These are phyloP conservation scores for Patiria miniata DNA, from an alignment of 35 echinoderm and acorn worm genomes.

Conservation along the genomic window DNA sequence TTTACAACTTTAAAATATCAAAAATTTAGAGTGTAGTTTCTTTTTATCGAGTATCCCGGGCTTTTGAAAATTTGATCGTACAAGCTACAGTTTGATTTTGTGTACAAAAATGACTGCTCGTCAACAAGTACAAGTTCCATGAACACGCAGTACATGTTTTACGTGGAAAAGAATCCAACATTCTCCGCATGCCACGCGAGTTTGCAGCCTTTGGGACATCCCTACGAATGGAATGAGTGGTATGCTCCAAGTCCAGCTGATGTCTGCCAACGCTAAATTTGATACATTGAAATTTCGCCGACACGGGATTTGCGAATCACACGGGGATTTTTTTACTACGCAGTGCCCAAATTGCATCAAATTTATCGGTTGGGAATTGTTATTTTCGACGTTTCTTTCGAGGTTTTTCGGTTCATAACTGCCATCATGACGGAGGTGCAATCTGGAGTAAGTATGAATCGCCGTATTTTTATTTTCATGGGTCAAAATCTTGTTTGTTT, in stretches of 20 bases:
- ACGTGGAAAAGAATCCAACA: slow-evolving; percentile 2
- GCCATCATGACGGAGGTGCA: slow-evolving; percentile 22
- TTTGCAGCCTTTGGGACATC: background rate
- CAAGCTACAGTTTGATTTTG: no score
- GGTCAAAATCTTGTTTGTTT: background rate
- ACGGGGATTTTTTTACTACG: slow-evolving; percentile 6
- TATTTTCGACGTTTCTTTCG: slow-evolving; percentile 3
- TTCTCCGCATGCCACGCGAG: slow-evolving; percentile 20
- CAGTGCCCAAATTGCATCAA: background rate
- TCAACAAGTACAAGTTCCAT: no score
- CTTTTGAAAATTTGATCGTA: no score
- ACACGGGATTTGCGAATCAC: background rate
- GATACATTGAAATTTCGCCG: background rate
- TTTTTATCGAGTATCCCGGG: no score
- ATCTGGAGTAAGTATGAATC: slow-evolving; percentile 22
- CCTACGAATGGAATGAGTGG: background rate
- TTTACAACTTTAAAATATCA: no score
- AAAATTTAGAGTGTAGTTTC: no score
- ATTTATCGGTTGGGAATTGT: background rate
- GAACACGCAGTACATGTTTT: background rate
- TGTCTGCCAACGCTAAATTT: background rate
- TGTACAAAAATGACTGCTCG: no score
- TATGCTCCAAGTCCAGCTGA: slow-evolving; percentile 26
- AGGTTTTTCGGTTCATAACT: background rate
- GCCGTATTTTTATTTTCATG: background rate